phyloP scores from a whole-genome alignment of 2,888 invertebrate genomes.

The Theretra japonica region DNA sequence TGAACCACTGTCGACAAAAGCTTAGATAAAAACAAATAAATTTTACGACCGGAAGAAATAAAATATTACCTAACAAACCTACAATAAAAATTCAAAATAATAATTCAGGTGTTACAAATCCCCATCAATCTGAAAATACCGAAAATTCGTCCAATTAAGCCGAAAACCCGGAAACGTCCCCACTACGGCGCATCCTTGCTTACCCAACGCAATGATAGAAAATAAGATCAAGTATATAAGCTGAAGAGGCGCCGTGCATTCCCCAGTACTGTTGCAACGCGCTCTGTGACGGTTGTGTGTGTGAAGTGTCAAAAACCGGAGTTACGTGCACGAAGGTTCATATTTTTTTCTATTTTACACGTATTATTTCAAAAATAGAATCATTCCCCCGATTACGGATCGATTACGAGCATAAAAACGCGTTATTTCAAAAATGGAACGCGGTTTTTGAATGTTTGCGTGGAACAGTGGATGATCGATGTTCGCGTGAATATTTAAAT shows the following conservation, averaged over 20 bases:
- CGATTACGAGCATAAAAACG: too few relatives aligned
- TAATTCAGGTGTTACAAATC: not conserved
- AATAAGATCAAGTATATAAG: constrained; percentile 65
- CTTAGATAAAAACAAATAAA: too few relatives aligned
- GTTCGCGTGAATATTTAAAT: not conserved
- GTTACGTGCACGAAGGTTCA: constrained; percentile 25
- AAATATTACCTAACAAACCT: not conserved
- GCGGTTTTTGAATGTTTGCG: not conserved
- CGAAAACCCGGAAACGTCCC: constrained; percentile 51
- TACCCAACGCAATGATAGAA: constrained; percentile 44
- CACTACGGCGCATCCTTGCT: constrained; percentile 48
- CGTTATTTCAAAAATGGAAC: constrained; percentile 2
- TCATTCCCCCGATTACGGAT: too few relatives aligned
- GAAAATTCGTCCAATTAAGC: constrained; percentile 28
- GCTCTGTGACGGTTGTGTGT: constrained; percentile 21
- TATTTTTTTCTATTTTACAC: constrained; percentile 17
- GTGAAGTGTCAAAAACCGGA: constrained; percentile 19
- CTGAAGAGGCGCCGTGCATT: constrained; percentile 32
- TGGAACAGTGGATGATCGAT: not conserved
- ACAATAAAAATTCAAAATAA: not conserved
- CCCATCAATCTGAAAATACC: not conserved
- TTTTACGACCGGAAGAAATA: too few relatives aligned
- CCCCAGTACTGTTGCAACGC: constrained; percentile 40
- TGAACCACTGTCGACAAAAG: too few relatives aligned
- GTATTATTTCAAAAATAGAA: constrained; percentile 10